phyloP scores from a whole-genome alignment of 2,113 vertebrate genomes.

The Steatornis caripensis region DNA sequence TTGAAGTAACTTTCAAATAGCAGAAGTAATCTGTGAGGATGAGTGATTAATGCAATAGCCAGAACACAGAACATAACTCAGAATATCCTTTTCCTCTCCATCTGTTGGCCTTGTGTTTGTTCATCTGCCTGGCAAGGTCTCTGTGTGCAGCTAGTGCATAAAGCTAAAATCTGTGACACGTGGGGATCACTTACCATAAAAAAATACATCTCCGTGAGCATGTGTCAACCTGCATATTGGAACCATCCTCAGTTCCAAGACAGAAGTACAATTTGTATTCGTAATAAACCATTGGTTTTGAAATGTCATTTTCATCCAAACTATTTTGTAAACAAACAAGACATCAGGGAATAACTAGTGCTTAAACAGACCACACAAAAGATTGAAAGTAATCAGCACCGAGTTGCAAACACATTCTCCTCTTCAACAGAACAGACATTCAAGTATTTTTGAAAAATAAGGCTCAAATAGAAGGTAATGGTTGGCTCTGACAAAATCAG shows the following conservation, averaged over 20 bases:
- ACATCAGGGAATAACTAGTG: background rate
- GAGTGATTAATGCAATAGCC: background rate
- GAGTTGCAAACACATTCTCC: too few relatives aligned
- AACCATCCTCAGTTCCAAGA: background rate
- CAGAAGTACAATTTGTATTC: background rate
- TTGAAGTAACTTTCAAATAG: background rate
- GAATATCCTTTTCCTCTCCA: background rate
- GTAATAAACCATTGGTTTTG: background rate
- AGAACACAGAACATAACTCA: background rate
- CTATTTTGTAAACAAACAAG: conserved; percentile 8
- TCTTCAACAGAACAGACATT: background rate
- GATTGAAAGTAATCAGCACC: too few relatives aligned
- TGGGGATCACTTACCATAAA: background rate
- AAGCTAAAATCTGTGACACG: background rate
- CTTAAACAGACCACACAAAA: background rate
- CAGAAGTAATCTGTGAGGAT: background rate
- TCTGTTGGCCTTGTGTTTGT: background rate
- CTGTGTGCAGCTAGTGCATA: background rate
- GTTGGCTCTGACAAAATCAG: background rate
- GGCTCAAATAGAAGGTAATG: background rate
- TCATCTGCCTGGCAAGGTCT: background rate
- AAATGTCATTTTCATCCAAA: background rate
- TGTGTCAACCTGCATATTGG: background rate
- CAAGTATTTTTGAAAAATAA: background rate
- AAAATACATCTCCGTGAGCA: background rate